These are phyloP conservation scores for Benthosema pterotum DNA, from an alignment of 2,797 vertebrate genomes.

Conservation along the genomic window DNA sequence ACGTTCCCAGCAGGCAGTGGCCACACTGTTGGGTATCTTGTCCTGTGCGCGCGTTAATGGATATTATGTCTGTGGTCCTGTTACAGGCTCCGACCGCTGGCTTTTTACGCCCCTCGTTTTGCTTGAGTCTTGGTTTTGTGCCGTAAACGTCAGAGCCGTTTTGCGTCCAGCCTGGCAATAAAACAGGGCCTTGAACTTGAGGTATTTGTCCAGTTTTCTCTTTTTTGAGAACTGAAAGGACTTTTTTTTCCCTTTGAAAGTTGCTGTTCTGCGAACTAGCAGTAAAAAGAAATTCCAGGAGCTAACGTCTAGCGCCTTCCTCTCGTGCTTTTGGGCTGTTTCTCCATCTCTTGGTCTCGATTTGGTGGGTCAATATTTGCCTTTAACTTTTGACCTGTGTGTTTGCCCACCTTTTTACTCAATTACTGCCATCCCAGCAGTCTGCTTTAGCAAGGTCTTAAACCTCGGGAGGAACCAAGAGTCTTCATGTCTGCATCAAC, in stretches of 20 bases:
- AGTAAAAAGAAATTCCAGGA: constrained; percentile 32
- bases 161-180: constrained; percentile 38
- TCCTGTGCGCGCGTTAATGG: constrained; percentile 15
- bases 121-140: constrained; percentile 14
- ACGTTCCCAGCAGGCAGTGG: constrained; percentile 5
- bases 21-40: constrained; percentile 5
- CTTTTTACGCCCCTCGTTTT: constrained; percentile 10
- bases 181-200: constrained; percentile 36
- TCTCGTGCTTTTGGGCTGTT: constrained; percentile 28
- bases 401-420: constrained; percentile 74
- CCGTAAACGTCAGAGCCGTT: constrained; percentile 41
- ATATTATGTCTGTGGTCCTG: background rate
- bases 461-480: constrained; percentile 35
- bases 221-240: constrained; percentile 18
- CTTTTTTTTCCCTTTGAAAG: constrained; percentile 25
- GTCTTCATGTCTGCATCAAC: background rate
- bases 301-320: constrained; percentile 22
- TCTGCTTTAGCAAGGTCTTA: constrained; percentile 44
- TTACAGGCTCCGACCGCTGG: constrained; percentile 4
- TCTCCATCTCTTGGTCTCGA: constrained; percentile 30
- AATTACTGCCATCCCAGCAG: constrained; percentile 54
- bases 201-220: constrained; percentile 28
- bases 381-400: constrained; percentile 71
- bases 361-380: constrained; percentile 78
- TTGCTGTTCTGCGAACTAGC: constrained; percentile 25